Base-by-base conservation (phyloP, 2,113 vertebrate species). In the Brachirus orientalis region DNA sequence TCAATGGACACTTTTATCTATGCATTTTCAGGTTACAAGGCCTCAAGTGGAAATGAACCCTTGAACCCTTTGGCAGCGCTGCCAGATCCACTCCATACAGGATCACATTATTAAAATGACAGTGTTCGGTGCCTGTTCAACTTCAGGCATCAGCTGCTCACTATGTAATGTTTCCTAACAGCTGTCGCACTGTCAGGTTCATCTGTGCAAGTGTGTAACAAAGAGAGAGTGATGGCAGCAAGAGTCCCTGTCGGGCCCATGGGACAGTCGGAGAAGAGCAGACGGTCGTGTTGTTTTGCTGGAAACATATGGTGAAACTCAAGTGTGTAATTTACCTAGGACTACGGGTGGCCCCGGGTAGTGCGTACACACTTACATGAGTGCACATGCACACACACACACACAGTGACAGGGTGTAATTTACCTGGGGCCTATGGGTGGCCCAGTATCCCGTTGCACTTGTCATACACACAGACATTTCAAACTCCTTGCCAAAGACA, bases 291-390 rank as follows among this genome's bases (percentile, higher is more conserved):
- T 88, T 63, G 43, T 90, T 87, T 82, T 82, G 79, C 85, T 81
- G 81, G 68, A 90, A 88, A 90, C 86, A 90, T 79, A 82, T 63
- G 74, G 90, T 79, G 86, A 88, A 88, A 84, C 80, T 87, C 88
- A 89, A 91, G 84, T 86, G 53, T 78, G 66, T 87, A 90, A 94
- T 90, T 92, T 91, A 77, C 78, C 92, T 82, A 80, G 78, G 84
- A 85, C 84, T 85, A 86, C 80, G 77, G 84, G 86, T 82, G 84
- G 86, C 88, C 47, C 44, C 11, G 33, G 19, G 50, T 16, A 67
- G 60, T 52, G 7, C 28, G 37, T 5, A 67, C 59, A 54, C 66
- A 54, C 54, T 62, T 12, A 13, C 50, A 10, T 57, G 19, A 16
- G 14, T 35, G 36, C 35, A 53, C 38, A 36, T 53, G 10, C 13